Evolutionary conservation across 2,888 invertebrate genomes (phyloP).

Genomic region (Eupelmus urozonus): DNA sequence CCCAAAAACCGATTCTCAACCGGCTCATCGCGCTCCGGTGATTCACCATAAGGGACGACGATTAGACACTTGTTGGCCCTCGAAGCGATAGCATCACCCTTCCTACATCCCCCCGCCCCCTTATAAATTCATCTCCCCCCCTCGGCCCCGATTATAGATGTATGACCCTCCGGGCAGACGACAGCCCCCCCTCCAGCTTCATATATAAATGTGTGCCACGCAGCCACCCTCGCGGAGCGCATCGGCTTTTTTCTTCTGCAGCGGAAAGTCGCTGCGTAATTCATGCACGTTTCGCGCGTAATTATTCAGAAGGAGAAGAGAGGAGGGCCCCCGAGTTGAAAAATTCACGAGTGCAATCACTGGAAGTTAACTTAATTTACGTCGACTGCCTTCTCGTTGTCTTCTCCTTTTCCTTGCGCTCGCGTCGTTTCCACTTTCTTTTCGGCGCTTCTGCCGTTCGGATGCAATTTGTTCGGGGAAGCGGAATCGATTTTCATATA

Average conservation of each 20-base stretch:
- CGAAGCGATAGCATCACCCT: constrained; percentile 40
- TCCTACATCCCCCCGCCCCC: background rate
- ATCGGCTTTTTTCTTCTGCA: background rate
- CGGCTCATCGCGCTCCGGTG: background rate
- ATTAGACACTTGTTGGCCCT: constrained; percentile 56
- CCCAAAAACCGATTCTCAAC: too few species aligned
- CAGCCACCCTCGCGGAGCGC: too few species aligned
- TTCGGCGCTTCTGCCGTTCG: background rate
- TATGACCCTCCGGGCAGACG: constrained; percentile 26
- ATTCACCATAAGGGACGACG: constrained; percentile 20
- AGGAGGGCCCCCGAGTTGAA: background rate
- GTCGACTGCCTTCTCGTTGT: background rate
- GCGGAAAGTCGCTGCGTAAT: constrained; percentile 7
- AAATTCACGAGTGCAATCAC: constrained; percentile 38
- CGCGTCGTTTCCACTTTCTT: background rate
- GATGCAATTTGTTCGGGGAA: background rate
- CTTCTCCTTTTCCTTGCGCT: background rate
- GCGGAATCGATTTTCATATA: constrained; percentile 20
- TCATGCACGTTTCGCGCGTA: constrained; percentile 26
- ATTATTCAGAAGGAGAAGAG: constrained; percentile 34
- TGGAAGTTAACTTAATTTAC: constrained; percentile 21
- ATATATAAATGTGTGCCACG: too few species aligned
- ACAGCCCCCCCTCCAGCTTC: too few species aligned
- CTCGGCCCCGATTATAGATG: background rate
- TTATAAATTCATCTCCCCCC: constrained; percentile 15